Percentiles rank a stretch among this genome's conserved stretches.
These are phyloP conservation scores for Lacerta agilis DNA, from an alignment of 2,797 vertebrate genomes.

Conservation along the genomic window DNA sequence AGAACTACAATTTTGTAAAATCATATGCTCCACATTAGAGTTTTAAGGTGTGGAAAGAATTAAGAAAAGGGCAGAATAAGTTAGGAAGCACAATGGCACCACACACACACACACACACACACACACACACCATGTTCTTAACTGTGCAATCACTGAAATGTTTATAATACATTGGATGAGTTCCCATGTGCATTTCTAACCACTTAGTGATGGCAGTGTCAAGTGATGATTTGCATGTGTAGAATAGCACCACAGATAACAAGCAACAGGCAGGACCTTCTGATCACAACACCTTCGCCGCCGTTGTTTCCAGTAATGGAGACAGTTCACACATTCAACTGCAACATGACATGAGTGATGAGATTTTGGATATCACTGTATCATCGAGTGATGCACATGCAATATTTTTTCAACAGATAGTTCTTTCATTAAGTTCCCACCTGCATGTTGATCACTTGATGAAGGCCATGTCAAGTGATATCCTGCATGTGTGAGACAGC, in stretches of 20 bases:
- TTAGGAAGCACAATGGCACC: neutral
- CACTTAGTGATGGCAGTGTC: neutral
- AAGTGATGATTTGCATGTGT: neutral
- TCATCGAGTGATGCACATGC: too few relatives aligned
- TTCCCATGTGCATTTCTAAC: neutral
- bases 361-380: neutral
- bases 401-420: neutral
- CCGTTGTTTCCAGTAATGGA: neutral
- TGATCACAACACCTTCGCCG: neutral
- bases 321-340: neutral
- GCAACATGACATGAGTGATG: neutral
- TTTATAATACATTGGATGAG: neutral
- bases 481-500: neutral
- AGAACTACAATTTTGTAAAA: constrained; percentile 39
- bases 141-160: neutral
- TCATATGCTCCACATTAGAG: neutral
- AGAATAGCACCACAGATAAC: neutral
- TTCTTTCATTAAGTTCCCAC: neutral
- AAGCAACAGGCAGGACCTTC: neutral
- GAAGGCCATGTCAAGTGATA: neutral
- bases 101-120: neutral
- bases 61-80: neutral
- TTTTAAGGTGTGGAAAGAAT: constrained; percentile 16
- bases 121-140: neutral
- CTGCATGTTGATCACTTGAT: neutral